These are phyloP conservation scores for Rhamnusium bicolor DNA, from an alignment of 2,888 invertebrate species.

Conservation along the genomic window DNA sequence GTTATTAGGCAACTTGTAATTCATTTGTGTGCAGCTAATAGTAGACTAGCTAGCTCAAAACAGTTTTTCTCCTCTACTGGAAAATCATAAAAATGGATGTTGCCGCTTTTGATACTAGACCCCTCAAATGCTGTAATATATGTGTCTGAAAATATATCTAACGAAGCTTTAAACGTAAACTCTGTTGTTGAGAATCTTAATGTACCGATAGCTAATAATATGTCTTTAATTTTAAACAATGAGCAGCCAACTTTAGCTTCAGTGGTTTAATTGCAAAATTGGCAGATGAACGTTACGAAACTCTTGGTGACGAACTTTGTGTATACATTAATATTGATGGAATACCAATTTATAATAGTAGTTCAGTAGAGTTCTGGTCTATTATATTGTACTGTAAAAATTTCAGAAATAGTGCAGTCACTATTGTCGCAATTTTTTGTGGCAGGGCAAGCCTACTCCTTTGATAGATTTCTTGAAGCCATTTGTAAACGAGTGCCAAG, in stretches of 20 bases:
- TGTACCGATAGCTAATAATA: neutral
- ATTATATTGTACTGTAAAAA: neutral
- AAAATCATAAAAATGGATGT: too few relatives aligned
- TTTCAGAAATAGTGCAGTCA: neutral
- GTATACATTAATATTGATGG: conserved; percentile 22
- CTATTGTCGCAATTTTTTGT: conserved; percentile 20
- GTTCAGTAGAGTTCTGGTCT: conserved; percentile 21
- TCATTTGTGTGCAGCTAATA: too few relatives aligned
- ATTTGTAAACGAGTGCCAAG: neutral
- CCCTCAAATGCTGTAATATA: neutral
- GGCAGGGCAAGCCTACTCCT: neutral
- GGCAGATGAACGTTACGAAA: neutral
- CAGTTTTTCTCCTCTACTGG: too few relatives aligned
- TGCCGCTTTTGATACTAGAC: too few relatives aligned
- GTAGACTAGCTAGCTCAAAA: too few relatives aligned
- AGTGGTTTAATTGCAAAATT: neutral
- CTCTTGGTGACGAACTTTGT: neutral
- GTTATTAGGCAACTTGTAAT: too few relatives aligned
- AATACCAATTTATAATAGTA: conserved; percentile 15
- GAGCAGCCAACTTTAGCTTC: neutral
- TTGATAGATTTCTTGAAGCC: neutral
- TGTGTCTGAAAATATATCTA: neutral
- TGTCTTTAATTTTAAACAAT: neutral
- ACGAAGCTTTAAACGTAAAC: neutral
- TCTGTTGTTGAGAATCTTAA: neutral